These are phyloP conservation scores for Muntiacus reevesi DNA, from an alignment of 2,113 vertebrate genomes.

Conservation along the genomic window DNA sequence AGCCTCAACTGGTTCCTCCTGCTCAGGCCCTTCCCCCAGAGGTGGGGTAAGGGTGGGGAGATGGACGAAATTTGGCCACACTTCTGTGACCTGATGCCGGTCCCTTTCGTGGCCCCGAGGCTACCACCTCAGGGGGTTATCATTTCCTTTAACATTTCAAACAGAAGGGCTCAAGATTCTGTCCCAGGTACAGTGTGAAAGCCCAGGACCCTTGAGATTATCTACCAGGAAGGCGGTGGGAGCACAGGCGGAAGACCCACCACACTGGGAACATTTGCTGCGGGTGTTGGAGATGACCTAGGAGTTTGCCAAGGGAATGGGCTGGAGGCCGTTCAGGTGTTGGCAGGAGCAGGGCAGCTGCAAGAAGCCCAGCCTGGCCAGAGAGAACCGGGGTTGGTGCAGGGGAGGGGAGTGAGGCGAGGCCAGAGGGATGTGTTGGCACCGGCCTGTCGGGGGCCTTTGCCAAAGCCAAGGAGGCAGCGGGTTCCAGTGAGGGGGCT, in stretches of 20 bases:
- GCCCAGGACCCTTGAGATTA: background rate
- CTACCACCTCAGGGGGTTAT: background rate
- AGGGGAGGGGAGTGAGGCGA: background rate
- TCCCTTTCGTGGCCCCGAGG: background rate
- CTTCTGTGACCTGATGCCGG: background rate
- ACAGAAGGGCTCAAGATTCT: background rate
- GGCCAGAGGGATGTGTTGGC: background rate
- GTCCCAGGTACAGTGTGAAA: background rate
- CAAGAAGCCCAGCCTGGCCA: background rate
- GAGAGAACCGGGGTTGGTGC: background rate
- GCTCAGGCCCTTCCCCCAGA: background rate
- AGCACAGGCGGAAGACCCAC: background rate
- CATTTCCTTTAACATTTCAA: background rate
- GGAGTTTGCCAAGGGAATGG: background rate
- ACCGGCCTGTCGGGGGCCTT: background rate
- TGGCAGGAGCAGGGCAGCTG: fast-evolving
- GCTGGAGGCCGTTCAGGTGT: background rate
- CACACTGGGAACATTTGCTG: background rate
- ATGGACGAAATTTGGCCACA: background rate
- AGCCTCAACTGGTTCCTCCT: background rate
- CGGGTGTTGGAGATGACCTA: background rate
- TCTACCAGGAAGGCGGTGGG: background rate
- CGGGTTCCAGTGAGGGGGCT: background rate
- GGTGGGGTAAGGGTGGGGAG: fast-evolving
- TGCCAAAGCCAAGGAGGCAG: background rate